These are phyloP conservation scores for Adelosebastes latens DNA, from an alignment of 2,797 vertebrate genomes.

Conservation along the genomic window DNA sequence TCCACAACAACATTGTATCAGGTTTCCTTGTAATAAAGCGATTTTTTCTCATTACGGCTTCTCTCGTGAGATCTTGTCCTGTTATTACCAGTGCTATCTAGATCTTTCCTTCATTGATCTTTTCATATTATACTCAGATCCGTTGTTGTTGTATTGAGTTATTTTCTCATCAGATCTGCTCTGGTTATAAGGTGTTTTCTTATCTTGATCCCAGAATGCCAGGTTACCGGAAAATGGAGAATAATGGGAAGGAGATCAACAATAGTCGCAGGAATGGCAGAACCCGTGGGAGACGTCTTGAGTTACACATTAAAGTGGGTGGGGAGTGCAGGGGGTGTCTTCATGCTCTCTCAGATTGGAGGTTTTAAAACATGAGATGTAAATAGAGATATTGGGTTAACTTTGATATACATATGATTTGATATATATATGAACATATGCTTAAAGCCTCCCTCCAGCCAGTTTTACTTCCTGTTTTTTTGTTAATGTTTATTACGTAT, in stretches of 20 bases:
- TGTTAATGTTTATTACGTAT: too few species aligned
- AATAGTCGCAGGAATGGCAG: background rate
- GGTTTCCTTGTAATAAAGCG: slow-evolving; percentile 29
- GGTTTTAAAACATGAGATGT: background rate
- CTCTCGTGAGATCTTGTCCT: slow-evolving; percentile 33
- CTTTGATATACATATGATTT: background rate
- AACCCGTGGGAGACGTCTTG: background rate
- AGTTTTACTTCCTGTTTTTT: too few species aligned
- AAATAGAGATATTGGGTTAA: background rate
- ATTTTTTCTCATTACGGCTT: slow-evolving; percentile 21
- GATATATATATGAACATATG: too few species aligned
- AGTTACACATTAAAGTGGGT: background rate
- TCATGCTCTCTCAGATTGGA: background rate
- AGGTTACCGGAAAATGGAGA: slow-evolving; percentile 7
- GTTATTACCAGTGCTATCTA: slow-evolving; percentile 20
- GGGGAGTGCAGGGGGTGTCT: background rate
- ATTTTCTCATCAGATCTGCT: slow-evolving; percentile 42
- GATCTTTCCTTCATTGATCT: slow-evolving; percentile 43
- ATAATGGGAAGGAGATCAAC: slow-evolving; percentile 11
- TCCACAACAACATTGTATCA: slow-evolving; percentile 16
- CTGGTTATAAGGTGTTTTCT: slow-evolving; percentile 6
- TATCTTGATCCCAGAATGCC: slow-evolving; percentile 13
- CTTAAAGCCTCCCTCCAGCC: too few species aligned
- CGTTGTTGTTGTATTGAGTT: slow-evolving; percentile 34
- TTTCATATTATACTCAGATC: slow-evolving; percentile 28